Conservation (phyloP, 2,113 vertebrate species). For the Rhinoptilus africanus region DNA sequence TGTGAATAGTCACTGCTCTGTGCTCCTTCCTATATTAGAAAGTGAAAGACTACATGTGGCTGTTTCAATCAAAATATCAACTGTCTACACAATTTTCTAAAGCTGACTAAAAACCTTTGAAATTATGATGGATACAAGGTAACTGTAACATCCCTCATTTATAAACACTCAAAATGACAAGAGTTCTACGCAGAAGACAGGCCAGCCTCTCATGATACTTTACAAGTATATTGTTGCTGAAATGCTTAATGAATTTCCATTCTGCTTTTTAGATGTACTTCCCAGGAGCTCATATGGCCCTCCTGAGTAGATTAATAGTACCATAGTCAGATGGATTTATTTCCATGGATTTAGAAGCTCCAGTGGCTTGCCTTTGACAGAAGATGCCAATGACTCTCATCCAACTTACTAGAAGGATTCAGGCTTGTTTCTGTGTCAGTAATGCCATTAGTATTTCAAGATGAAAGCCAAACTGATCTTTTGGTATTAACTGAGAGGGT, state of each 20-base stretch:
- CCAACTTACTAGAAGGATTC: constrained; percentile 69
- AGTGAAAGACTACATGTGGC: neutral
- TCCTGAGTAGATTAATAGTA: constrained; percentile 75
- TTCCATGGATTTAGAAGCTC: constrained; percentile 70
- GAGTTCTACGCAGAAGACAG: neutral
- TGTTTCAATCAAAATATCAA: neutral
- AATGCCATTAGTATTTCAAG: constrained; percentile 66
- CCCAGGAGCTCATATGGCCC: constrained; percentile 2
- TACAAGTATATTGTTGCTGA: neutral
- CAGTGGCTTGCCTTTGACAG: constrained; percentile 64
- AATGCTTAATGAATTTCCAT: neutral
- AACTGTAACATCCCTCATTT: neutral
- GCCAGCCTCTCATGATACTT: neutral
- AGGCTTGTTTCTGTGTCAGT: constrained; percentile 68
- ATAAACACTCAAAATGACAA: neutral
- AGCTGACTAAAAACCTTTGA: neutral
- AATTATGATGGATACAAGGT: neutral
- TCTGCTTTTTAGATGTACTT: constrained; percentile 27
- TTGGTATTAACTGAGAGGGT: constrained; percentile 26
- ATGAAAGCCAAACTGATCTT: constrained; percentile 69
- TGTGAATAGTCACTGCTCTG: neutral
- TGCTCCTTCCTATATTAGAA: neutral
- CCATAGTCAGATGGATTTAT: constrained; percentile 72
- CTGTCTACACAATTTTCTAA: neutral
- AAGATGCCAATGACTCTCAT: constrained; percentile 73